Conservation (phyloP, 2,113 vertebrate genomes). For the Indri indri region DNA sequence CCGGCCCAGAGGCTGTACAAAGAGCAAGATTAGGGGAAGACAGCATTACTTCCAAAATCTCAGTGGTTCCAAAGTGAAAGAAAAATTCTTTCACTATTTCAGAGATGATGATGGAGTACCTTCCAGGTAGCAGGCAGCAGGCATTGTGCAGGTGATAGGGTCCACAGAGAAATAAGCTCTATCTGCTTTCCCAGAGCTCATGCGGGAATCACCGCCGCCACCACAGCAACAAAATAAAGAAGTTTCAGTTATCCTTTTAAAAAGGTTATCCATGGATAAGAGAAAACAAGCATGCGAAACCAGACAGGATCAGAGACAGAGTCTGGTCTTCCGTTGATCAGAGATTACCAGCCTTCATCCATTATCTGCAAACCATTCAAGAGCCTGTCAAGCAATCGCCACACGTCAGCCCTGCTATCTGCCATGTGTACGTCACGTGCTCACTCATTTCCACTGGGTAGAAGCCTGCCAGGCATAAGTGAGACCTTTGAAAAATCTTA, state of each 20-base stretch:
- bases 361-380: background rate
- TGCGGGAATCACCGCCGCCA: background rate
- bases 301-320: background rate
- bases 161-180: background rate
- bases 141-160: background rate
- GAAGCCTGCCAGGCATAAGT: background rate
- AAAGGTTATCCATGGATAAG: background rate
- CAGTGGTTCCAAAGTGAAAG: background rate
- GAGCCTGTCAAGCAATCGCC: background rate
- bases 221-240: background rate
- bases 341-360: background rate
- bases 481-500: background rate
- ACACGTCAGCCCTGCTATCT: background rate
- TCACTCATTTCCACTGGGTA: background rate
- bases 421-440: background rate
- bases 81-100: background rate
- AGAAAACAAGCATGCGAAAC: background rate
- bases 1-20: background rate
- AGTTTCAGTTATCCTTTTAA: background rate
- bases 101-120: background rate
- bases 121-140: background rate
- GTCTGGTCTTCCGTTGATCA: background rate
- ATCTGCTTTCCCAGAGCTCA: background rate
- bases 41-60: background rate
- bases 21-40: background rate